Conservation (phyloP, 2,888 invertebrate genomes). For the Proisotoma minuta region DNA sequence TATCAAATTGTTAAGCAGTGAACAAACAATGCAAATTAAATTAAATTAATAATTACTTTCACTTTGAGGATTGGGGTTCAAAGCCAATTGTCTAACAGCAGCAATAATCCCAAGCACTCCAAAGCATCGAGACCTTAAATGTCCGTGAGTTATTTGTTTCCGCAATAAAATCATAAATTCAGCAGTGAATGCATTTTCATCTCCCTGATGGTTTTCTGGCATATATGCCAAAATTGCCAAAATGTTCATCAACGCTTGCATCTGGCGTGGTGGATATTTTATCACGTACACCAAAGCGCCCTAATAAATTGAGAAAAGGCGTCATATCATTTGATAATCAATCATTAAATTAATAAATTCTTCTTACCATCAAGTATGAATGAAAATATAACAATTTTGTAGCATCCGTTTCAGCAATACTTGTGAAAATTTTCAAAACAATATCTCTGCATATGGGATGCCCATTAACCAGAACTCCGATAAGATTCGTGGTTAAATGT, state of each 20-base stretch:
- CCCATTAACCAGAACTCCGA: constrained; percentile 21
- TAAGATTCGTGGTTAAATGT: constrained; percentile 24
- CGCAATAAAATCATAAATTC: constrained; percentile 37
- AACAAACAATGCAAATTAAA: no score
- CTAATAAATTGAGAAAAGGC: constrained; percentile 19
- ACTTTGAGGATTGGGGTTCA: not conserved
- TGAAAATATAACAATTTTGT: constrained; percentile 30
- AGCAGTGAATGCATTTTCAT: constrained; percentile 18
- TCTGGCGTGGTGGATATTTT: constrained; percentile 27
- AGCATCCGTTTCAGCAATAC: constrained; percentile 21
- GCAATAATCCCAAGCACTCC: constrained; percentile 36
- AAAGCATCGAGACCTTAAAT: constrained; percentile 22
- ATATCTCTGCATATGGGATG: constrained; percentile 20
- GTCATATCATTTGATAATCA: no score
- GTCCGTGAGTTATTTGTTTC: constrained; percentile 30
- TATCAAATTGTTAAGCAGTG: not conserved
- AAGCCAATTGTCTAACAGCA: constrained; percentile 21
- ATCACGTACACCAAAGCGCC: constrained; percentile 23
- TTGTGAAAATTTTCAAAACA: constrained; percentile 26
- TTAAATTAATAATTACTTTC: constrained; percentile 6
- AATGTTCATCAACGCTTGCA: constrained; percentile 31
- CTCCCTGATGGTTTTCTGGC: constrained; percentile 15
- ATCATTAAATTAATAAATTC: no score
- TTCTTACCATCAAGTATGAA: constrained; percentile 34
- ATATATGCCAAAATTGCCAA: constrained; percentile 33